These are phyloP conservation scores for Leptopilina clavipes DNA, from an alignment of 1,140 invertebrate genomes.

Conservation along the genomic window DNA sequence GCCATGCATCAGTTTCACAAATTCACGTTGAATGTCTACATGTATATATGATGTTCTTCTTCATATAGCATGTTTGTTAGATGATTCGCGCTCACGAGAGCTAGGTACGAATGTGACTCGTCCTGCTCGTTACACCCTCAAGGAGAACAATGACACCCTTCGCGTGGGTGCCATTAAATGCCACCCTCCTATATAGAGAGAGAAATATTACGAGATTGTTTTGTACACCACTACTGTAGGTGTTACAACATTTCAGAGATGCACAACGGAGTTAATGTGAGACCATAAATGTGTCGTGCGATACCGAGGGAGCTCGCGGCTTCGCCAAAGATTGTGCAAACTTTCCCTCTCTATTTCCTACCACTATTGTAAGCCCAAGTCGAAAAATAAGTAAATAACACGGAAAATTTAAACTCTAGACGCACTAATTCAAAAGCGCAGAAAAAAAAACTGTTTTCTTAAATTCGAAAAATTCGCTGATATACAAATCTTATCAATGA, in stretches of 20 bases:
- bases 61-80: background rate
- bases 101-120: slow-evolving; percentile 13
- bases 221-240: slow-evolving; percentile 44
- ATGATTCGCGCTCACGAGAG: background rate
- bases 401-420: no score
- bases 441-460: no score
- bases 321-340: no score
- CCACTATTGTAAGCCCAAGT: no score
- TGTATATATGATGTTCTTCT: background rate
- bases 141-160: slow-evolving; percentile 54
- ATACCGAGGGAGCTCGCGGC: slow-evolving; percentile 16
- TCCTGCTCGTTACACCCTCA: slow-evolving; percentile 43
- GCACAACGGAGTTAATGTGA: slow-evolving; percentile 51
- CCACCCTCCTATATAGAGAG: slow-evolving; percentile 49
- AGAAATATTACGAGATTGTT: slow-evolving; percentile 58
- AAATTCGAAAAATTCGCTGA: no score
- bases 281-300: slow-evolving; percentile 56
- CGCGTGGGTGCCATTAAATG: slow-evolving; percentile 52
- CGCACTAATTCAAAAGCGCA: no score
- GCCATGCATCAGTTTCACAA: background rate
- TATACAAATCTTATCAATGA: no score
- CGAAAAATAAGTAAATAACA: no score
- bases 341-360: no score
- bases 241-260: slow-evolving; percentile 40
- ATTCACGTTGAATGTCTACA: no score